Evolutionary conservation across 2,797 vertebrate species (phyloP), one percentile per base, ranked within the genome.

Genomic region (Tachyglossus aculeatus): DNA sequence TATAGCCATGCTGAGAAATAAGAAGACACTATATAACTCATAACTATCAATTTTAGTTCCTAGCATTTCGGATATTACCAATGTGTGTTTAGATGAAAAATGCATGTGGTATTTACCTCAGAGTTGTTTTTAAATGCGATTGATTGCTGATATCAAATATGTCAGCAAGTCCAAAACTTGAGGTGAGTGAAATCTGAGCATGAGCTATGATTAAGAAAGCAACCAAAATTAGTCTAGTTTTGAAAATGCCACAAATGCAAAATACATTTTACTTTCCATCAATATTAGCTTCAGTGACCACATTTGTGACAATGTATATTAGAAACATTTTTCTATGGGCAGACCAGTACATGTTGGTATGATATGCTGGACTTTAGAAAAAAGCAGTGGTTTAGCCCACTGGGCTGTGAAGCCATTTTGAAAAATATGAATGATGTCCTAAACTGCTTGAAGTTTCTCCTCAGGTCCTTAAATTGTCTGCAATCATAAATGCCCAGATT

Each of bases 141-240:
- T 70, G 77, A 27, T 94, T 75, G 33, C 95, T 90, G 55, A 88
- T 85, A 37, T 90, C 89, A 74, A 93, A 60, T 60, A 96, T 74
- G 1, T 93, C 87, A 36, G 62, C 24, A 22, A 91, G 1, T 53
- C 63, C 88, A 78, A 93, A 89, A 63, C 89, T 62, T 56, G 93
- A 90, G 79, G 80, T 40, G 69, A 95, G 93, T 48, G 81, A 81
- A 59, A 92, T 78, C 29, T 80, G 83, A 21, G 83, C 84, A 73
- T 91, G 87, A 80, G 89, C 93, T 95, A 53, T 77, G 12, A 66
- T 14, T 66, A 66, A 78, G 16, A 60, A 78, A 81, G 16, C 3
- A 65, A 65, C 74, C 16, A 25, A 41, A 59, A 54, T 50, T 21
- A 54, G 39, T 34, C 24, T 19, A 6, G 3, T 9, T 12, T 74